Conservation (phyloP, 2,888 invertebrate genomes). For the Argynnis bischoffii region DNA sequence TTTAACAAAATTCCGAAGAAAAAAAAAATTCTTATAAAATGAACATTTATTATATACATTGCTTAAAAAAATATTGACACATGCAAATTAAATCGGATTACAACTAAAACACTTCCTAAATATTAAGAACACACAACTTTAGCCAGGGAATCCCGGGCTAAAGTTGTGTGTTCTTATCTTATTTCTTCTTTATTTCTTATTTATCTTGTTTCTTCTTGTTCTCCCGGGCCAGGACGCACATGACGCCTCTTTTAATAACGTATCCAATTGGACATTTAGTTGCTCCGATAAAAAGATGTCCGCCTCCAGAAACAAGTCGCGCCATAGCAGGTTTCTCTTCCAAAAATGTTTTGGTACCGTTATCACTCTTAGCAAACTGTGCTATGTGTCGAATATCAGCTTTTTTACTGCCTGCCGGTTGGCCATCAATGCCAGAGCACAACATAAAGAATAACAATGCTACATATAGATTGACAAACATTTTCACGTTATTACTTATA, state of each 20-base stretch:
- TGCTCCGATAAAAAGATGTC: constrained; percentile 18
- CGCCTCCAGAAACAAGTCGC: constrained; percentile 17
- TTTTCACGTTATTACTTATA: background rate
- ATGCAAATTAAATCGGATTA: no score
- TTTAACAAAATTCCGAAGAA: no score
- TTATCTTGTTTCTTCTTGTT: no score
- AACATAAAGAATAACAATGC: background rate
- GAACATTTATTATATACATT: no score
- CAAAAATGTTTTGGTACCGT: constrained; percentile 6
- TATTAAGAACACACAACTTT: constrained; percentile 1
- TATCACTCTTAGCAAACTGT: background rate
- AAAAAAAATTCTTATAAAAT: no score
- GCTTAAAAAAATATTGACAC: no score
- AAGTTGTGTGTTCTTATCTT: no score
- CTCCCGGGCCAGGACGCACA: no score
- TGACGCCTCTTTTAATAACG: constrained; percentile 27
- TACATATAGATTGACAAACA: constrained; percentile 8
- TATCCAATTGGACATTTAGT: constrained; percentile 27
- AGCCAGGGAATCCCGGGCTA: no score
- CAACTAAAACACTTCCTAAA: background rate
- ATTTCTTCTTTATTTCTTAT: no score
- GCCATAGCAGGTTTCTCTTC: background rate
- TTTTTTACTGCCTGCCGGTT: background rate
- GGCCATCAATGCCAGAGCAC: background rate
- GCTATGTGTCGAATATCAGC: background rate